A percentile compares a stretch with the other conserved stretches of the same genome.
These are phyloP conservation scores for Ursus arctos DNA, from an alignment of 2,113 vertebrate species.

Conservation along the genomic window DNA sequence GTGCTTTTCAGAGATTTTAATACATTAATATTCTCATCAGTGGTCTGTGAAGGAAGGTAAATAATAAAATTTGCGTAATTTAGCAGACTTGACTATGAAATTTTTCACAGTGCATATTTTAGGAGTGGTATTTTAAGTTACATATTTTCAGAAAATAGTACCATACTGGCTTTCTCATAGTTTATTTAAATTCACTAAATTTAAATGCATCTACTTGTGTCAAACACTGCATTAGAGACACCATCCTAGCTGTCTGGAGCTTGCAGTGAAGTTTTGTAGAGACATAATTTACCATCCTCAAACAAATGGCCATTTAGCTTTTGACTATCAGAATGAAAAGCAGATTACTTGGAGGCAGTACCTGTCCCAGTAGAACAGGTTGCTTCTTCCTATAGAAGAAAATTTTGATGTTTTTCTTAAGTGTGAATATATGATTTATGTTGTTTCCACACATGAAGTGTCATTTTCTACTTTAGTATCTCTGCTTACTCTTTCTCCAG, in stretches of 20 bases:
- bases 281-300: background rate
- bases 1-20: background rate
- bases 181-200: background rate
- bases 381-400: background rate
- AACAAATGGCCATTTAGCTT: conserved; percentile 1
- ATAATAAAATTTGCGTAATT: conserved; percentile 7
- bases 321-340: background rate
- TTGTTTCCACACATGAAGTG: background rate
- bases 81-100: background rate
- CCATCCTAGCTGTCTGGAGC: background rate
- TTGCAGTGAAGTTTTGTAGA: background rate
- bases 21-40: background rate
- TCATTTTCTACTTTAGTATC: background rate
- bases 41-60: background rate
- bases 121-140: background rate
- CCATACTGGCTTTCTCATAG: background rate
- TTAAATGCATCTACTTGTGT: background rate
- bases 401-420: background rate
- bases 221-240: background rate
- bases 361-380: background rate
- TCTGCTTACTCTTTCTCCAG: background rate
- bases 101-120: background rate
- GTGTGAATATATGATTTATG: background rate
- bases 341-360: background rate
- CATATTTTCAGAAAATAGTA: background rate